Conservation (phyloP, 2,113 vertebrate genomes). For the Pseudonaja textilis region DNA sequence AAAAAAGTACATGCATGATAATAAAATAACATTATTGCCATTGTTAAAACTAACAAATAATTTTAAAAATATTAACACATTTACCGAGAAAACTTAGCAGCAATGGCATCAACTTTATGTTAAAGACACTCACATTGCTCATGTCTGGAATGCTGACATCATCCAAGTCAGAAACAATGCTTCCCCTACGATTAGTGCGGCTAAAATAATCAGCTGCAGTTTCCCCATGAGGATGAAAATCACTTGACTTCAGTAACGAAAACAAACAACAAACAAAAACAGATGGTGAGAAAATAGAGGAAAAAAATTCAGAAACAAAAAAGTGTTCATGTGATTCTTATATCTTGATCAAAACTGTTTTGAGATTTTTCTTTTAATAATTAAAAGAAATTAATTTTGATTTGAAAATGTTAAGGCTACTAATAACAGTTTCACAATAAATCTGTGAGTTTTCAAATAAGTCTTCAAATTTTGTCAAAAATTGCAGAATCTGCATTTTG, state of each 20-base stretch:
- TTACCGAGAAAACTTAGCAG: background rate
- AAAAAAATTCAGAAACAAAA: constrained; percentile 35
- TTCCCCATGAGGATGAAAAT: constrained; percentile 85
- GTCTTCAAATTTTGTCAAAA: background rate
- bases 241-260: constrained; percentile 73
- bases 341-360: background rate
- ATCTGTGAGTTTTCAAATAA: background rate
- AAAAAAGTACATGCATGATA: background rate
- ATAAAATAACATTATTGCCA: background rate
- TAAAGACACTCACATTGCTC: constrained; percentile 81
- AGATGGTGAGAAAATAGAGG: constrained; percentile 36
- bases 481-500: background rate
- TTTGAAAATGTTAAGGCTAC: background rate
- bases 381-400: background rate
- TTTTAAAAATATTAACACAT: background rate
- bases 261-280: constrained; percentile 17
- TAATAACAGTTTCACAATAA: background rate
- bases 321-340: background rate
- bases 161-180: constrained; percentile 88
- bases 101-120: constrained; percentile 39
- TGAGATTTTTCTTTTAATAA: background rate
- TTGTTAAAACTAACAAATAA: background rate
- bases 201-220: constrained; percentile 95
- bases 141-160: constrained; percentile 82
- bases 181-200: constrained; percentile 87